Evolutionary conservation across 2,888 invertebrate species (phyloP).

Genomic region (Pristionchus maxplancki): DNA sequence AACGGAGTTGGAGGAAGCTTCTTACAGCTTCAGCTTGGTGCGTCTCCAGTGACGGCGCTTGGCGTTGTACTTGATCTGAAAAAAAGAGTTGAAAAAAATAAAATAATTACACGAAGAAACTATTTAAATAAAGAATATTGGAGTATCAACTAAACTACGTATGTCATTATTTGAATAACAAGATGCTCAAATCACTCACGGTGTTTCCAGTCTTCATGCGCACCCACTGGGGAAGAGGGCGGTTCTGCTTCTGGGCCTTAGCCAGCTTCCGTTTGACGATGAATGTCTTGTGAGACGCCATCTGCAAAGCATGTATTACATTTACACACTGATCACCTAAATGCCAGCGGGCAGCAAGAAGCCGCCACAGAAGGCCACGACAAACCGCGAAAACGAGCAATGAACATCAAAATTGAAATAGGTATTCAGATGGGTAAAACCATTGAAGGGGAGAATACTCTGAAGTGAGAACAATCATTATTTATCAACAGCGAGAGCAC

Average conservation of each 20-base stretch:
- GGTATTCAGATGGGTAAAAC: not conserved
- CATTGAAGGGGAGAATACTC: not conserved
- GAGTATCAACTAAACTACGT: no score
- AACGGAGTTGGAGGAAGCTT: slow-evolving; percentile 39
- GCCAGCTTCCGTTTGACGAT: slow-evolving; percentile 97
- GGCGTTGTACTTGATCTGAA: slow-evolving; percentile 80
- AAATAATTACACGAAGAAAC: no score
- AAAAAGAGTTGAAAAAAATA: slow-evolving; percentile 25
- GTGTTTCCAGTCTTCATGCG: slow-evolving; percentile 78
- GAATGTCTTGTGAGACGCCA: slow-evolving; percentile 98
- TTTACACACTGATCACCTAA: not conserved
- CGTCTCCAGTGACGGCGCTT: slow-evolving; percentile 78
- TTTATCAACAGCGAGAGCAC: slow-evolving; percentile 27
- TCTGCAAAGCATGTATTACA: slow-evolving; percentile 51
- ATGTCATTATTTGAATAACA: no score
- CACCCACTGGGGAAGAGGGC: slow-evolving; percentile 94
- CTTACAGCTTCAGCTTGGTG: slow-evolving; percentile 78
- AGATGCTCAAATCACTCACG: not conserved
- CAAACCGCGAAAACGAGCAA: slow-evolving; percentile 12
- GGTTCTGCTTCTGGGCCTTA: slow-evolving; percentile 97
- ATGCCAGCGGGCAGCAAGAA: slow-evolving; percentile 35
- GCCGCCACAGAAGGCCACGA: slow-evolving; percentile 48
- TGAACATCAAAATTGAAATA: not conserved
- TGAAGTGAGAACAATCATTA: not conserved
- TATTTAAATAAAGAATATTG: no score